Percentiles rank a stretch among this genome's conserved stretches.
These are phyloP conservation scores for Cynoglossus semilaevis DNA, from an alignment of 2,113 vertebrate genomes.

Conservation along the genomic window DNA sequence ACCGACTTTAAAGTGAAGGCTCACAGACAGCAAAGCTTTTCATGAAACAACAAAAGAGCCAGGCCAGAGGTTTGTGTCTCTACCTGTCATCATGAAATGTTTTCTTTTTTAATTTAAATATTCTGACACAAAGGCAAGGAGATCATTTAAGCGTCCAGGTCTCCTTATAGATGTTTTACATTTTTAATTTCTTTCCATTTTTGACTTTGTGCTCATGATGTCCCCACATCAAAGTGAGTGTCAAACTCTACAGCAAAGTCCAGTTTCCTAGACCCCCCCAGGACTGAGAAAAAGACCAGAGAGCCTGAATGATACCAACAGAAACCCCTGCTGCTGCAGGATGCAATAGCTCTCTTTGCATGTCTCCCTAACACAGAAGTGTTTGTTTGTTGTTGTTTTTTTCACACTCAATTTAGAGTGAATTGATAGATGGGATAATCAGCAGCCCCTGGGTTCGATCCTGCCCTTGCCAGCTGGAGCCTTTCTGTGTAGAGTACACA, in stretches of 20 bases:
- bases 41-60: slow-evolving; percentile 10
- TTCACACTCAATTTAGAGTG: slow-evolving; percentile 3
- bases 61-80: slow-evolving; percentile 24
- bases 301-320: too few relatives aligned
- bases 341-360: too few relatives aligned
- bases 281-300: not conserved
- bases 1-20: slow-evolving; percentile 9
- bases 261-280: too few relatives aligned
- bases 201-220: too few relatives aligned
- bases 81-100: slow-evolving; percentile 24
- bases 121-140: slow-evolving; percentile 31
- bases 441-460: not conserved
- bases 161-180: not conserved
- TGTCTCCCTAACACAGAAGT: too few relatives aligned
- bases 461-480: slow-evolving; percentile 9
- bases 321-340: too few relatives aligned
- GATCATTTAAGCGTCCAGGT: slow-evolving; percentile 28
- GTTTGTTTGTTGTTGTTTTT: not conserved
- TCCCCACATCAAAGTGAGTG: too few relatives aligned
- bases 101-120: slow-evolving; percentile 3
- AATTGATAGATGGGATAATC: slow-evolving; percentile 10
- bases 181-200: too few relatives aligned
- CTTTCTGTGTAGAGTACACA: not conserved
- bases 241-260: too few relatives aligned
- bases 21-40: slow-evolving; percentile 22